Evolutionary conservation across 2,888 invertebrate species (phyloP).

Genomic region (Meiosimyza platycephala): DNA sequence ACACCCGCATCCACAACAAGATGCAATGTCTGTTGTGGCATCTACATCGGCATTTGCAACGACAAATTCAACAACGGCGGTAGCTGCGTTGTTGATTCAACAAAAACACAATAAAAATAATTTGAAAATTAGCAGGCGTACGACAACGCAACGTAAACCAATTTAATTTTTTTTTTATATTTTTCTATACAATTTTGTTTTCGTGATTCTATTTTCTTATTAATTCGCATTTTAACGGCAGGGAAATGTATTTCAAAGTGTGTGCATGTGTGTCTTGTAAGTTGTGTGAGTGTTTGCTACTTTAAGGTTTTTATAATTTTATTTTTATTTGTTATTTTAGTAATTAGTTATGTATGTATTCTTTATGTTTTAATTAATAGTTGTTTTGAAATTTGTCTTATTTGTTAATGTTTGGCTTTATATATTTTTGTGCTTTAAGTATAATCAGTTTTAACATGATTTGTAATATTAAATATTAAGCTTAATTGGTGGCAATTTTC

Average conservation of each 20-base stretch:
- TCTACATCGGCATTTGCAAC: neutral
- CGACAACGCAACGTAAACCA: constrained; percentile 22
- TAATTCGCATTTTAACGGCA: constrained; percentile 14
- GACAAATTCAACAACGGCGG: neutral
- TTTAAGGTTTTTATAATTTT: constrained; percentile 12
- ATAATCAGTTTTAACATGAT: too few relatives aligned
- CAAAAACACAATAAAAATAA: constrained; percentile 17
- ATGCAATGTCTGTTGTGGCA: constrained; percentile 5
- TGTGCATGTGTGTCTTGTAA: neutral
- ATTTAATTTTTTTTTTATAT: constrained; percentile 26
- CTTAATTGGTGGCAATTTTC: too few relatives aligned
- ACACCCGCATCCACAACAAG: constrained; percentile 13
- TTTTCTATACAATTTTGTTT: too few relatives aligned
- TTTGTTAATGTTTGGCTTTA: too few relatives aligned
- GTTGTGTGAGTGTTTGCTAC: neutral
- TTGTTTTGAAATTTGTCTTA: too few relatives aligned
- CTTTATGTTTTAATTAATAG: neutral
- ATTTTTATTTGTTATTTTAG: neutral
- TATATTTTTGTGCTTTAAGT: too few relatives aligned
- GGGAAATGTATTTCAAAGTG: constrained; percentile 6
- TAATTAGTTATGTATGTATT: neutral
- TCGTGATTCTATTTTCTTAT: constrained; percentile 20
- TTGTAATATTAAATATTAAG: too few relatives aligned
- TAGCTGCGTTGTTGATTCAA: neutral
- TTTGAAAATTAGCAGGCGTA: constrained; percentile 10